Evolutionary conservation across 2,797 vertebrate species (phyloP), one percentile per base, ranked within the genome.

Genomic region (Pseudomugil gertrudae): DNA sequence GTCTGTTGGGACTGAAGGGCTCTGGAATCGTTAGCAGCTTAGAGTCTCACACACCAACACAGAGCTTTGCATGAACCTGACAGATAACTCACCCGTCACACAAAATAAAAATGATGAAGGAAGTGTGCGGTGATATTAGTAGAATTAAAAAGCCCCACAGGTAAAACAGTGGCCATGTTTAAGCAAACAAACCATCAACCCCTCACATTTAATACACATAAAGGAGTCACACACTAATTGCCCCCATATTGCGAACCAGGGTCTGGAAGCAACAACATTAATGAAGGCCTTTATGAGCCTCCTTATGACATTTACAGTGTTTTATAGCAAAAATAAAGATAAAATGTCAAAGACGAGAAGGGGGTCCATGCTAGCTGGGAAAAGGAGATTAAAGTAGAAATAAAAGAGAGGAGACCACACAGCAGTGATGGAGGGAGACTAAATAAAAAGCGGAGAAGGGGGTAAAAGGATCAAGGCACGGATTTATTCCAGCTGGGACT

Each of bases 281-380:
- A 87, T 63, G 50, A 79, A 59, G 47, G 54, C 80, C 76, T 86
- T 81, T 65, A 71, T 61, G 71, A 85, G 68, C 59, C 64, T 66
- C 68, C 65, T 81, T 80, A 66, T 91, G 90, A 83, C 87, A 89
- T 91, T 88, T 84, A 83, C 66, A 83, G 84, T 54, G 62, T 79
- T 87, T 83, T 70, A 84, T 78, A 83, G 76, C 38, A 66, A 43
- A 43, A 43, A 9, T n/a, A 67, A 80, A 79, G 63, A 21, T 59
- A 69, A 90, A 90, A 90, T 87, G 87, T 88, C 86, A 90, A 75
- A 73, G 74, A 51, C 56, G 17, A 76, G 81, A 56, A 83, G 84
- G 87, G 83, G 79, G 85, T 85, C 79, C 15, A 0, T 32, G 60
- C 56, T 47, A 43, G 63, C 71, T 76, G 72, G 74, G 79, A 81